Evolutionary conservation across 2,888 invertebrate genomes (phyloP).

Genomic region (Elmis aenea): DNA sequence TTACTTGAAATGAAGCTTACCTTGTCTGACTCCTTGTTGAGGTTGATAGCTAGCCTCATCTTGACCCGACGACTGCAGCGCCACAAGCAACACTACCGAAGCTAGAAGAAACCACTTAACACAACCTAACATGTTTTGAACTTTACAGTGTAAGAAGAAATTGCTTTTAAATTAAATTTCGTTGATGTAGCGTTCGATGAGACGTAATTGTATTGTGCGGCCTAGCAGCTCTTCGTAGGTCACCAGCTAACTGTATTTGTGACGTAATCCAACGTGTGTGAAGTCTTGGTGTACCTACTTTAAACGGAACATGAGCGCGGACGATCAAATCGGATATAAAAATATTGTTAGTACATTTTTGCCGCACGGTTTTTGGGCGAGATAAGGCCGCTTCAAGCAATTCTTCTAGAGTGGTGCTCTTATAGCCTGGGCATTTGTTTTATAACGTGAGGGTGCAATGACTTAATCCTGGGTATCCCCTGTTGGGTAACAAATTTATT

Average conservation of each 20-base stretch:
- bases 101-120: slow-evolving; percentile 54
- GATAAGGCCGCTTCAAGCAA: too few species aligned
- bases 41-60: slow-evolving; percentile 27
- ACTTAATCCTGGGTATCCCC: slow-evolving; percentile 22
- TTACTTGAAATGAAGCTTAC: too few species aligned
- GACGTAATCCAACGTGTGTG: too few species aligned
- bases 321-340: too few species aligned
- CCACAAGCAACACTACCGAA: slow-evolving; percentile 49
- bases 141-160: too few species aligned
- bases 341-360: too few species aligned
- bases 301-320: too few species aligned
- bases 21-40: slow-evolving; percentile 36
- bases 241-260: slow-evolving; percentile 35
- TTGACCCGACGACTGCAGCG: slow-evolving; percentile 54
- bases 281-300: too few species aligned
- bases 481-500: slow-evolving; percentile 23
- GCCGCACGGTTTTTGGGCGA: too few species aligned
- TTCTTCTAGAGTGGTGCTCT: too few species aligned
- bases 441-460: slow-evolving; percentile 21
- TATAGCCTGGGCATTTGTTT: slow-evolving; percentile 15
- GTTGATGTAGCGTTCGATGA: slow-evolving; percentile 12
- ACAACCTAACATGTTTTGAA: slow-evolving; percentile 37
- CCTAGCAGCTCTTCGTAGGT: slow-evolving; percentile 26
- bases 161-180: slow-evolving; percentile 20
- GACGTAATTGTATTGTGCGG: slow-evolving; percentile 15